A percentile compares a stretch with the other conserved stretches of the same genome.
Conservation (phyloP, 1,140 invertebrate species). For the Pentalonia nigronervosa region DNA sequence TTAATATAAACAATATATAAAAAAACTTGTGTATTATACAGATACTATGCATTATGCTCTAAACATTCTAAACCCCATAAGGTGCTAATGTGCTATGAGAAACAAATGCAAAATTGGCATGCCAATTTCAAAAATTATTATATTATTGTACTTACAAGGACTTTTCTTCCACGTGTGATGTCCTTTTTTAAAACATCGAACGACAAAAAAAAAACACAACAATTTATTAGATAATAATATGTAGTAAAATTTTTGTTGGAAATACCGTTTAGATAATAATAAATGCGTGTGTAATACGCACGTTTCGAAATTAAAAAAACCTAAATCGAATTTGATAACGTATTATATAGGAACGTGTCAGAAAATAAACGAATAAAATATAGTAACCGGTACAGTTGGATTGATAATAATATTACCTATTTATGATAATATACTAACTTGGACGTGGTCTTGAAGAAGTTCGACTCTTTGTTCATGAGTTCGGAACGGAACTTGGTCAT, state of each 20-base stretch:
- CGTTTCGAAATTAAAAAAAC: background rate
- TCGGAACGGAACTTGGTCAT: constrained; percentile 95
- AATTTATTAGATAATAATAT: constrained; percentile 25
- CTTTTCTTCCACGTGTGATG: constrained; percentile 55
- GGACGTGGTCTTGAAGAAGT: constrained; percentile 87
- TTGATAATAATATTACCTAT: background rate
- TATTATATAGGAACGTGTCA: background rate
- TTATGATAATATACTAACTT: constrained; percentile 69
- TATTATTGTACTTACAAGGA: constrained; percentile 56
- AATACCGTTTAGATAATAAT: background rate
- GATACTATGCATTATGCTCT: background rate
- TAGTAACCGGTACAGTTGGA: background rate
- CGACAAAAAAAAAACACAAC: background rate
- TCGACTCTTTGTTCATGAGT: constrained; percentile 89
- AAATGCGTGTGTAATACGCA: background rate
- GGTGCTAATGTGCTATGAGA: background rate
- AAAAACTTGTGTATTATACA: background rate
- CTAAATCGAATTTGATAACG: background rate
- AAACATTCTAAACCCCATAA: background rate
- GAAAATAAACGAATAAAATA: background rate
- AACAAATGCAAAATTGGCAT: constrained; percentile 45
- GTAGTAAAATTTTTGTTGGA: background rate
- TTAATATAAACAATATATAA: background rate
- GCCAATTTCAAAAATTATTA: constrained; percentile 31
- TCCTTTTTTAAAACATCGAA: constrained; percentile 39